A percentile compares a stretch with the other conserved stretches of the same genome.
Conservation (phyloP, 1,140 invertebrate genomes). For the Ceratoteleas bidentatus region DNA sequence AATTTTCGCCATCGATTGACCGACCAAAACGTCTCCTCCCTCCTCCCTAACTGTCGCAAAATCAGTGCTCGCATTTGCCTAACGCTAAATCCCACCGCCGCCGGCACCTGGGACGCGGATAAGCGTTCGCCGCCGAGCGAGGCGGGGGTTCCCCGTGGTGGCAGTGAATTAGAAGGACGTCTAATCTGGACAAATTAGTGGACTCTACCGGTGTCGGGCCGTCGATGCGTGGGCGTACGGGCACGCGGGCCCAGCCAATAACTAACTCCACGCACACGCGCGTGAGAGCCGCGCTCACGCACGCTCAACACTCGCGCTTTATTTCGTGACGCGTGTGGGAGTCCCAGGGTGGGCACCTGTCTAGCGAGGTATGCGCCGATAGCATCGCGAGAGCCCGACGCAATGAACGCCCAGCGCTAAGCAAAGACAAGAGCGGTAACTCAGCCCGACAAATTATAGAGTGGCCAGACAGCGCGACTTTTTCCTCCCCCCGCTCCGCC, state of each 20-base stretch:
- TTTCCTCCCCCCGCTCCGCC: constrained; percentile 53
- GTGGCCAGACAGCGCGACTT: constrained; percentile 76
- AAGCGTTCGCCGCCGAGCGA: no score
- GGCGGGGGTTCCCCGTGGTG: constrained; percentile 39
- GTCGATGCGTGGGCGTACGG: constrained; percentile 67
- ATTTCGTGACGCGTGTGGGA: constrained; percentile 73
- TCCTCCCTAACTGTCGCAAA: no score
- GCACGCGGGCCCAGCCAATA: constrained; percentile 63
- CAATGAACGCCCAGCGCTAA: constrained; percentile 77
- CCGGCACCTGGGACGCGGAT: no score
- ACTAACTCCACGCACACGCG: constrained; percentile 65
- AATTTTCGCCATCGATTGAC: no score
- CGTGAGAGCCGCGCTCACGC: constrained; percentile 32
- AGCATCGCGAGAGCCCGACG: constrained; percentile 75
- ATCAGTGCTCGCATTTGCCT: no score
- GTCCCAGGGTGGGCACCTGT: constrained; percentile 79
- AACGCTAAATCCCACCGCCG: no score
- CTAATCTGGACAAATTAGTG: constrained; percentile 72
- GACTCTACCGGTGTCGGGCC: constrained; percentile 66
- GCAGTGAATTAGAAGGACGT: constrained; percentile 68
- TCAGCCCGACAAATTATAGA: constrained; percentile 81
- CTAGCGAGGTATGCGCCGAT: constrained; percentile 79
- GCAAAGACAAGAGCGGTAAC: constrained; percentile 80
- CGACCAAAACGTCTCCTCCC: no score
- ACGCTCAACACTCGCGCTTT: constrained; percentile 58